Base-by-base conservation (phyloP, 2,888 invertebrate species). In the Diplazon laetatorius region DNA sequence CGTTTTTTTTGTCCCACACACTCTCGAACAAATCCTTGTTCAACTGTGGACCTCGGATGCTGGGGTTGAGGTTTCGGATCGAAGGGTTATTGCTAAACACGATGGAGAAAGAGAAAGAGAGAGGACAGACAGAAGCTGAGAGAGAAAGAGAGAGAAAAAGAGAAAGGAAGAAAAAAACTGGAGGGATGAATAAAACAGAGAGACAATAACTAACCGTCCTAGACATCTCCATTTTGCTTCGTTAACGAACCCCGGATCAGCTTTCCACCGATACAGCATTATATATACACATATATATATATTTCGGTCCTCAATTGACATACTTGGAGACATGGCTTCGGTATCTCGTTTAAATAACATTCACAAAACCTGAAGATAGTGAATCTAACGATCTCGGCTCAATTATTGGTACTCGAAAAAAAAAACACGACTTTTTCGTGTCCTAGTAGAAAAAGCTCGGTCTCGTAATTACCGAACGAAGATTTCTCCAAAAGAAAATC, bases 1-100 rank as follows among this genome's bases (percentile, higher is more conserved):
- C 37, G 44, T 75, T 30, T 66, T 62, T 55, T 18, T 75, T 60
- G 69, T n/a, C n/a, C n/a, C n/a, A n/a, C 75, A 55, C 55, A 37
- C 39, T 69, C 52, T 66, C 52, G n/a, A n/a, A n/a, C n/a, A n/a
- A 20, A 18, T 35, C 14, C 9, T 25, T 14, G 39, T 14, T 42
- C 30, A 42, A 16, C 39, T 18, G 18, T 12, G n/a, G n/a, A n/a
- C 9, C 42, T 44, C 4, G 18, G 22, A 69, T 39, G 37, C 12
- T 44, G 52, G 55, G 48, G 62, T 18, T 52, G 44, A 75, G 59
- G 50, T 71, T 25, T 66, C 75, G 55, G 55, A 30, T 68, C 55
- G 65, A 72, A 46, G 46, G n/a, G 14, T 57, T 72, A 35, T 57
- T 65, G 63, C 63, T 65, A 72, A n/a, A 30, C 30, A 30, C 30